Base-by-base conservation (phyloP, 2,113 vertebrate species). In the Phrynosoma platyrhinos region DNA sequence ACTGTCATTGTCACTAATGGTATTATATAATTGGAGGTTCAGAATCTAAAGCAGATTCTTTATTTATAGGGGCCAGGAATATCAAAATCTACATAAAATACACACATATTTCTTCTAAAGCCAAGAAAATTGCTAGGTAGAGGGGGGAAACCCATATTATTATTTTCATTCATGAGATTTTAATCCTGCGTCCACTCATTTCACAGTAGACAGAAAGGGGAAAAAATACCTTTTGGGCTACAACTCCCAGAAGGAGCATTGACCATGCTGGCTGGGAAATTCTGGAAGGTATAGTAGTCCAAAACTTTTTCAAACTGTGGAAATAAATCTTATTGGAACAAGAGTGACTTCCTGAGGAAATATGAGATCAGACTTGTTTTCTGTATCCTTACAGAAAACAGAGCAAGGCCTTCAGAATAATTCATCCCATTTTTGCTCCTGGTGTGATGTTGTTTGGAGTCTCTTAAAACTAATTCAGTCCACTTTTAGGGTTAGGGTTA, bases 391-490 rank as follows among this genome's bases (percentile, higher is more conserved):
- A 85, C 16, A 25, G 25, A 18, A 30, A 58, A 8, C 3, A 86
- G 87, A 62, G 94, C 2, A 53, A 94, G 92, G 68, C 88, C 83
- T 87, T 94, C 90, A 94, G 93, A 87, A 68, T 0, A 86, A 77
- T 75, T 91, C 93, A 93, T 92, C 94, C 4, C 30, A 6, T 53
- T 0, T 36, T 81, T 5, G 93, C 92, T 93, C 0, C 3, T 93
- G 81, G 74, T 81, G 93, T 85, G 64, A 94, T 93, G 87, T 93
- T 96, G 94, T 95, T 90, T 91, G 76, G 89, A 87, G n/a, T 9
- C 93, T 93, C 93, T 95, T 62, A 62, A 62, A 93, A 89, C 89
- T 95, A n/a, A n/a, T n/a, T n/a, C n/a, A n/a, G n/a, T n/a, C n/a
- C n/a, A n/a, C n/a, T n/a, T n/a, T n/a, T n/a, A n/a, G n/a, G n/a